phyloP scores from a whole-genome alignment of 2,113 vertebrate genomes.

The Baryphthengus martii region DNA sequence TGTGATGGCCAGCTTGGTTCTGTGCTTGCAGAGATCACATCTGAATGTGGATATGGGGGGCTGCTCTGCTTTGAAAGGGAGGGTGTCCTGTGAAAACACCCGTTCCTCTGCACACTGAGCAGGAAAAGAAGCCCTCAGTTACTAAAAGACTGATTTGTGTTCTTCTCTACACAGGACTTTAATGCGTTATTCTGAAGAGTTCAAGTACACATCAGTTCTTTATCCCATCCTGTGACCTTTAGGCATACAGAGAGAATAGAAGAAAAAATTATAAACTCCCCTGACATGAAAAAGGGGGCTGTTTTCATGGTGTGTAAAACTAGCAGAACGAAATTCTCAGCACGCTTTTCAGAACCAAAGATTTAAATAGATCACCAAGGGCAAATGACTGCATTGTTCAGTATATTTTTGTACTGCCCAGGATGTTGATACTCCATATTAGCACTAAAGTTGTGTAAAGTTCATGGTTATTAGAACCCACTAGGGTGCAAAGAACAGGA shows the following conservation, averaged over 20 bases:
- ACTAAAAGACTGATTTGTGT: neutral
- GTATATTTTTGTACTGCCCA: neutral
- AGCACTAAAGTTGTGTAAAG: neutral
- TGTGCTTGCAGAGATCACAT: neutral
- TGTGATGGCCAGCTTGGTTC: neutral
- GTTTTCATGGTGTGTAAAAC: neutral
- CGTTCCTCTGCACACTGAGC: neutral
- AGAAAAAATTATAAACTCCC: neutral
- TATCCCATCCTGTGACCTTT: neutral
- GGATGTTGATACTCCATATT: neutral
- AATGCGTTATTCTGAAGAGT: neutral
- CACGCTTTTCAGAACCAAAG: neutral
- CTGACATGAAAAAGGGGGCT: neutral
- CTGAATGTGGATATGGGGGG: neutral
- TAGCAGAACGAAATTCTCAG: neutral
- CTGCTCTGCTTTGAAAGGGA: neutral
- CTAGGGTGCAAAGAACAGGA: neutral
- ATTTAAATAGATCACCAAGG: neutral
- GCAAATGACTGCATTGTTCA: neutral
- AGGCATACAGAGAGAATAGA: neutral
- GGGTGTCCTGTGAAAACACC: neutral
- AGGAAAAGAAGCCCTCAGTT: neutral
- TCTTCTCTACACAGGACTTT: neutral
- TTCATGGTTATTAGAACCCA: neutral
- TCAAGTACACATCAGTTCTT: neutral